These are phyloP conservation scores for Diglossa cyanea DNA, from an alignment of 2,797 vertebrate genomes.

Conservation along the genomic window DNA sequence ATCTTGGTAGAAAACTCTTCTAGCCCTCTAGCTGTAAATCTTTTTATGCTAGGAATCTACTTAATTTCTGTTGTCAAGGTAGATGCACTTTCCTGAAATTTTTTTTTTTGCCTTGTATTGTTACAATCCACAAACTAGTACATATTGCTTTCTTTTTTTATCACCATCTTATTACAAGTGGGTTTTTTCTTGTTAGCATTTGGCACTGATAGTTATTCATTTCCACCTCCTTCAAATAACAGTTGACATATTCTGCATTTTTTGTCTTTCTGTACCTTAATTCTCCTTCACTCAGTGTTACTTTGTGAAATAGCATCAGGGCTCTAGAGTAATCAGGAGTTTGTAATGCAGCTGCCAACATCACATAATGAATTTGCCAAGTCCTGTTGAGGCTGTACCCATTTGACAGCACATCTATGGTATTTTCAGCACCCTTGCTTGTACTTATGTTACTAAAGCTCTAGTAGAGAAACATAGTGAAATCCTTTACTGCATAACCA, in stretches of 20 bases:
- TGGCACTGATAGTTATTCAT: background rate
- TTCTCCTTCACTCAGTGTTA: background rate
- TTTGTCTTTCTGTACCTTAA: background rate
- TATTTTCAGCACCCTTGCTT: background rate
- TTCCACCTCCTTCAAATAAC: background rate
- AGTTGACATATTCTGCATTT: background rate
- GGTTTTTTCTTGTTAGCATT: background rate
- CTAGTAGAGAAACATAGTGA: background rate
- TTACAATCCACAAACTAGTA: background rate
- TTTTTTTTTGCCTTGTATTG: background rate
- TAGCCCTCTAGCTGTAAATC: background rate
- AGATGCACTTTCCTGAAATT: background rate
- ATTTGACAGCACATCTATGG: background rate
- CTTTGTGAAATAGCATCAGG: background rate
- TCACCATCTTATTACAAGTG: background rate
- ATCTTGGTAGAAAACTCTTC: background rate
- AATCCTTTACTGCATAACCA: background rate
- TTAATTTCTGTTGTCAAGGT: background rate
- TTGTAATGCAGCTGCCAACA: background rate
- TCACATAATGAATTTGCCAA: fast-evolving
- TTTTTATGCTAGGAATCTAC: background rate
- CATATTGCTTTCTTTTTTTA: background rate
- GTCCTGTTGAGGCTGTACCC: background rate
- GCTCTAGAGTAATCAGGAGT: background rate
- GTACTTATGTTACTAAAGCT: background rate